Percentiles rank a stretch among this genome's conserved stretches.
Evolutionary conservation across 92 coral and sea anemone species (phyloP).

Genomic region (Porites lobata): DNA sequence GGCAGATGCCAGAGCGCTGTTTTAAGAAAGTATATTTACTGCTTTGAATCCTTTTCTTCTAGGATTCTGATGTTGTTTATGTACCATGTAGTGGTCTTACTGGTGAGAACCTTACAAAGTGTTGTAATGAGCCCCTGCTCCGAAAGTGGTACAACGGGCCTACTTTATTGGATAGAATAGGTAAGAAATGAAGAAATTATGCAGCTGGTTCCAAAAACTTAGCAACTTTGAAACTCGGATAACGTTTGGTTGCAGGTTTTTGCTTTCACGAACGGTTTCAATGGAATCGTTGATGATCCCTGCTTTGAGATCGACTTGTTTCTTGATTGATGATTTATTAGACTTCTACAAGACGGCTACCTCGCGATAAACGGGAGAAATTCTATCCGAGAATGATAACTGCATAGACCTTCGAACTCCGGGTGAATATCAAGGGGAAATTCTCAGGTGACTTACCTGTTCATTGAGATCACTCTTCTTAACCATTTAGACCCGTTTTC

Average conservation of each 20-base stretch:
- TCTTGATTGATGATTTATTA: no score
- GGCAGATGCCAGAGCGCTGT: neutral
- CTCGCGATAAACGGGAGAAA: neutral
- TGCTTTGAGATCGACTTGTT: neutral
- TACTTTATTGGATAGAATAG: slow-evolving; percentile 89
- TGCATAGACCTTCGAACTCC: no score
- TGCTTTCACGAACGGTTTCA: neutral
- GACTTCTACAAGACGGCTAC: neutral
- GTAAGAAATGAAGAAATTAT: slow-evolving; percentile 17
- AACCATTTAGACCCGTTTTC: no score
- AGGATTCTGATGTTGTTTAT: slow-evolving; percentile 92
- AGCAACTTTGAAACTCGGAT: no score
- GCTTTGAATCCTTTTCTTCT: neutral
- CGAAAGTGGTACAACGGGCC: slow-evolving; percentile 91
- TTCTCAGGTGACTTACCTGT: no score
- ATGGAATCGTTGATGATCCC: neutral
- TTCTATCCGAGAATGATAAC: no score
- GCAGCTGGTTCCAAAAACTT: no score
- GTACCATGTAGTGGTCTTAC: slow-evolving; percentile 98
- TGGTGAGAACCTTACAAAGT: slow-evolving; percentile 88
- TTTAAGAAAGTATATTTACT: neutral
- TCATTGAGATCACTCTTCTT: no score
- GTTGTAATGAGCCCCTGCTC: slow-evolving; percentile 71
- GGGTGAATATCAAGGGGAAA: no score
- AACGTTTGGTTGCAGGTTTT: no score